Base-by-base conservation (phyloP, 1,140 invertebrate genomes). In the Philaenus spumarius region DNA sequence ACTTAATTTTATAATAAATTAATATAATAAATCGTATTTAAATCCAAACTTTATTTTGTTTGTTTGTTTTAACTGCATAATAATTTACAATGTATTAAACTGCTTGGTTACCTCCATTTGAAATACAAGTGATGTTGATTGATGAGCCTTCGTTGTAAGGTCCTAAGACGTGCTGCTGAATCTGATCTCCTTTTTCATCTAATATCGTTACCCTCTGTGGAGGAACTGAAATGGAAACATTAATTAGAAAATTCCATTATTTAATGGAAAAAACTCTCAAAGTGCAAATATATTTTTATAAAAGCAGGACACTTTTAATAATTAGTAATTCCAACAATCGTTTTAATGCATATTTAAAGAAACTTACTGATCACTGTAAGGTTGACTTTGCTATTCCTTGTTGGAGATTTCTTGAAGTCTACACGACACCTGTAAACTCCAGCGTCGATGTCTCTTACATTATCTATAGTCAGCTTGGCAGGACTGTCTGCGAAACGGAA, bases 341-440 rank as follows among this genome's bases (percentile, higher is more conserved):
- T n/a, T n/a, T n/a, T n/a, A n/a, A n/a, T n/a, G n/a, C n/a, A n/a
- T n/a, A n/a, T n/a, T n/a, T n/a, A n/a, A n/a, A n/a, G n/a, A n/a
- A n/a, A 86, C 89, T 91, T 80, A 95, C 91, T 85, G 66, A 93
- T 89, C 58, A 95, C 85, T 62, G 88, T 90, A 59, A 95, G 78
- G 72, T 92, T 91, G 67, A 93, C 86, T 75, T 87, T 83, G 52
- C 85, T 85, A 73, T 93, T 91, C 64, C 89, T 81, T 1, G 91
- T 94, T 1, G 89, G 90, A 23, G 89, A 90, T 68, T 87, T 85
- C 65, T 87, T 85, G 75, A 93, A 95, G 75, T 95, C 91, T 42
- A 93, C 89, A 62, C 91, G 77, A 69, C 91, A 94, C 55, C 89
- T 77, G 74, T 93, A 95, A 59, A 90, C 78, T n/a, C 90, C 90